phyloP scores from a whole-genome alignment of 2,113 vertebrate genomes.

The Chelonoidis abingdonii region DNA sequence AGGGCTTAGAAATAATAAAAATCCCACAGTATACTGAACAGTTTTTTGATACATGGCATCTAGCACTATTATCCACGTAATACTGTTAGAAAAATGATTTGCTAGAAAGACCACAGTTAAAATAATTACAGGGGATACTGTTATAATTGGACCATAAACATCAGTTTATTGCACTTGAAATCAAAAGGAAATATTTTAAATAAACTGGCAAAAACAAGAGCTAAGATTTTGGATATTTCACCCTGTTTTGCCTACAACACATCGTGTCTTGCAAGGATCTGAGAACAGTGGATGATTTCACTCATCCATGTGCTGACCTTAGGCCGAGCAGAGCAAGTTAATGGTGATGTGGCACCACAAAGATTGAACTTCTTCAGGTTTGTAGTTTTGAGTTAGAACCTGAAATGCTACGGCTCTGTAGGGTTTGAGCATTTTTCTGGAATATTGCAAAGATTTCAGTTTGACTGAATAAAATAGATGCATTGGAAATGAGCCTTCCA shows the following conservation, averaged over 20 bases:
- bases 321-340: background rate
- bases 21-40: background rate
- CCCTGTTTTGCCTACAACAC: background rate
- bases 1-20: background rate
- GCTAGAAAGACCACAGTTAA: background rate
- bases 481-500: background rate
- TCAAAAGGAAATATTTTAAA: background rate
- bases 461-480: background rate
- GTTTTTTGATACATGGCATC: background rate
- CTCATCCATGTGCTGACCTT: background rate
- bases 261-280: background rate
- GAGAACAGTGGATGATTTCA: too few relatives aligned
- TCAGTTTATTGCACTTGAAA: accelerated
- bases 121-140: background rate
- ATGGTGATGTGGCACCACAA: background rate
- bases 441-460: background rate
- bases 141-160: background rate
- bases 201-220: background rate
- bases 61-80: accelerated
- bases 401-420: background rate
- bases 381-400: background rate
- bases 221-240: background rate
- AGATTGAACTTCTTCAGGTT: background rate
- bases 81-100: background rate
- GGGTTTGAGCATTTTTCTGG: background rate